Conservation (phyloP, 2,888 invertebrate species). For the Elgonia sp. region DNA sequence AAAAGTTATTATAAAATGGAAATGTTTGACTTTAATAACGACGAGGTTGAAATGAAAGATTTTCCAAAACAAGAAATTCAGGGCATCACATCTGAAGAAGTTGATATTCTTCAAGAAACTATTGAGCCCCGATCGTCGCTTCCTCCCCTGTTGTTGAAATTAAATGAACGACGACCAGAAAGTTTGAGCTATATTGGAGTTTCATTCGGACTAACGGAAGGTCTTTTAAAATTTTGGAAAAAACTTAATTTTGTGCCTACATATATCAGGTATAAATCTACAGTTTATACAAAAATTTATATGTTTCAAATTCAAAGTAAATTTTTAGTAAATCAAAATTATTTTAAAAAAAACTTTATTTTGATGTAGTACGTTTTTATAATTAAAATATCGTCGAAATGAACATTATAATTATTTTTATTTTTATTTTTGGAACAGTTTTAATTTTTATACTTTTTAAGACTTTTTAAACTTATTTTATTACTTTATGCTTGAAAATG, state of each 20-base stretch:
- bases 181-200: constrained; percentile 97
- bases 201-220: constrained; percentile 96
- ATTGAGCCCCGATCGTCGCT: constrained; percentile 93
- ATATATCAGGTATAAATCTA: neutral
- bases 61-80: constrained; percentile 86
- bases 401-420: too few species aligned
- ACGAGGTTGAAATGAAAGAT: constrained; percentile 76
- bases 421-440: too few species aligned
- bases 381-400: too few species aligned
- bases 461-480: too few species aligned
- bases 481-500: too few species aligned
- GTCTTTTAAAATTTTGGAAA: constrained; percentile 98
- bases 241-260: constrained; percentile 92
- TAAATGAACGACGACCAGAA: constrained; percentile 95
- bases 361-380: too few species aligned
- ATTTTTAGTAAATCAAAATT: too few species aligned
- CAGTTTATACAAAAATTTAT: too few species aligned
- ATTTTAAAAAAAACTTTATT: too few species aligned
- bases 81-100: constrained; percentile 87
- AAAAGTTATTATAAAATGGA: constrained; percentile 96
- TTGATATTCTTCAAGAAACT: constrained; percentile 91
- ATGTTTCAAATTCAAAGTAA: too few species aligned
- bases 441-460: too few species aligned
- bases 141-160: constrained; percentile 95
- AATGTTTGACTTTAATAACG: constrained; percentile 91